Base-by-base conservation (phyloP, 30 jellyfish, hydroid and myxozoan species). In the Kudoa iwatai region DNA sequence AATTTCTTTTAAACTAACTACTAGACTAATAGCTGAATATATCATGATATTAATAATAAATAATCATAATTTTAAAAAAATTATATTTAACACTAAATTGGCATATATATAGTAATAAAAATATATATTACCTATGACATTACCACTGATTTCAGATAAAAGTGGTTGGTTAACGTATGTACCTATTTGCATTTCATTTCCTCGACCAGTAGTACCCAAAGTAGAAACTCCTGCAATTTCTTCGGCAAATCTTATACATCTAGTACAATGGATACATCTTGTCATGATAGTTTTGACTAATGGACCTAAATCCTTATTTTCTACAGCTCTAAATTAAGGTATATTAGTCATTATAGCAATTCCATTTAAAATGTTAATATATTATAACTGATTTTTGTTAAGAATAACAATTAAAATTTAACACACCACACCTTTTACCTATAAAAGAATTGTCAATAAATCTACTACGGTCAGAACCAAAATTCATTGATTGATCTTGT, bases 401-500 rank as follows among this genome's bases (percentile, higher is more conserved):
- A n/a, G n/a, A n/a, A n/a, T n/a, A n/a, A n/a, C n/a, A n/a, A n/a
- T n/a, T n/a, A n/a, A n/a, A n/a, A n/a, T n/a, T n/a, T n/a, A n/a
- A n/a, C n/a, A n/a, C n/a, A n/a, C n/a, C n/a, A n/a, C n/a, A n/a
- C 91, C 88, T 49, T 51, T 79, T 79, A 23, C 98, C 98, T 14
- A 24, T 47, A 33, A 62, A 79, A 45, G 40, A 48, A 40, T 44
- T 83, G 52, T 79, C 98, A 1, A 64, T 84, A 57, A 79, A 79
- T 62, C 98, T 44, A 40, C 84, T 54, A 6, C 85, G 59, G 30
- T 79, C 98, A 53, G 61, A 55, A 1, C 98, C 98, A 53, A 54
- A 79, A 1, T 88, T 81, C 98, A 79, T 79, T 2, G 98, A 79
- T 43, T 79, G 98, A 44, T 79, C 98, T 63, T 79, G 98, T 52